Base-by-base conservation (phyloP, 2,888 invertebrate species). In the Drosophila eohydei region DNA sequence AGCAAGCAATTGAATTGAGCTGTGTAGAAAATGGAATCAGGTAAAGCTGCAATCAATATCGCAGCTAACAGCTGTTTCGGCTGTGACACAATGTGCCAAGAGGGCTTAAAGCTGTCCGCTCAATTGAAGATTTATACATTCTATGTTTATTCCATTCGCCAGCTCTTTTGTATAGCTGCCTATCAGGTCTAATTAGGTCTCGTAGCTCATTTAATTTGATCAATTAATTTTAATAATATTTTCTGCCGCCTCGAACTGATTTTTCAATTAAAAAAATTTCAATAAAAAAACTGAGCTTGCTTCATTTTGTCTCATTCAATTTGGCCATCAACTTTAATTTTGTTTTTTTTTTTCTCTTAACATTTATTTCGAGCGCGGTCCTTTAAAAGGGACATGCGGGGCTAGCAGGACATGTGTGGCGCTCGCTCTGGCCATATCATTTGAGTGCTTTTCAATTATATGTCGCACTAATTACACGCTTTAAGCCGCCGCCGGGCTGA, bases 361-460 rank as follows among this genome's bases (percentile, higher is more conserved):
- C 34, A 34, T 34, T 32, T 11, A 38, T 63, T 61, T 57, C 43
- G 30, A 63, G 40, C 44, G 48, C 54, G 51, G 60, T 9, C 57
- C 48, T 48, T 40, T 44, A 57, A 58, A 63, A 44, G 12, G 44
- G 44, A 12, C 46, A 28, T 14, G 26, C 30, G 21, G 34, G 51
- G 12, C 51, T 21, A 1, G 51, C 51, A 6, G 32, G 80, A 44
- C 71, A 51, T 14, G 30, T 30, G 46, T 44, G 38, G 52, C 28
- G 40, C 34, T 26, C 36, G 50, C 51, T 50, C 66, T 57, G 71
- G 80, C 65, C 60, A 81, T 84, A 82, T 78, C 82, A 79, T 75
- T 81, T 82, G 86, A 83, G 83, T 83, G 85, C 86, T 85, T 82
- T 83, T 85, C 83, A 83, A 83, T 83, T 83, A 83, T 85, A 85